These are phyloP conservation scores for Thaumetopoea pityocampa DNA, from an alignment of 1,140 invertebrate species.

Conservation along the genomic window DNA sequence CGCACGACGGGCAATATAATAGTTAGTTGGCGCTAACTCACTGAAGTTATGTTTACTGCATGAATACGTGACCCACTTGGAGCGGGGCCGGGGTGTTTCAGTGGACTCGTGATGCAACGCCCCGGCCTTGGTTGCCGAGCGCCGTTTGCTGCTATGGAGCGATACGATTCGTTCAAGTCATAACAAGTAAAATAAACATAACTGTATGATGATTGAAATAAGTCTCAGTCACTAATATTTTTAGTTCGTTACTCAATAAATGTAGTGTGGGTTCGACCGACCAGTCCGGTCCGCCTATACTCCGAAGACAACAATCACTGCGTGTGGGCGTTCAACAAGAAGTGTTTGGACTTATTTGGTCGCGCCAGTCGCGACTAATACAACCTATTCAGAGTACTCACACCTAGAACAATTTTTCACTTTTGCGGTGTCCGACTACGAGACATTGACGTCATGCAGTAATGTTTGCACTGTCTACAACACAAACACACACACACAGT, in stretches of 20 bases:
- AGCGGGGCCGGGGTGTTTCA: constrained; percentile 41
- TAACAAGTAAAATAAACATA: constrained; percentile 12
- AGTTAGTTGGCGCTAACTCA: constrained; percentile 24
- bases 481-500: too few species aligned
- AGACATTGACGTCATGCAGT: too few species aligned
- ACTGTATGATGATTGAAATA: background rate
- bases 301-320: constrained; percentile 12
- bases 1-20: constrained; percentile 23
- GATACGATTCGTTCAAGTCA: constrained; percentile 6
- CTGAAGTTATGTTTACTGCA: constrained; percentile 49
- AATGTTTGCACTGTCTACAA: too few species aligned
- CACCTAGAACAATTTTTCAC: constrained; percentile 13
- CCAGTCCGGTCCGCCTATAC: constrained; percentile 48
- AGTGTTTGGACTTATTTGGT: constrained; percentile 30
- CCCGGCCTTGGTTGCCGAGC: constrained; percentile 30
- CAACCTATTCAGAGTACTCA: constrained; percentile 10
- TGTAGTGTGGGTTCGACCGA: constrained; percentile 35
- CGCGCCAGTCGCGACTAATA: constrained; percentile 14
- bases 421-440: background rate
- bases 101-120: constrained; percentile 43
- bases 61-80: constrained; percentile 62
- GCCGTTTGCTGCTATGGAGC: too few species aligned
- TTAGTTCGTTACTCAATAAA: constrained; percentile 28
- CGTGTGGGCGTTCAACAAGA: constrained; percentile 33
- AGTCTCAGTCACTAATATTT: constrained; percentile 25